Base-by-base conservation (phyloP, 1,140 invertebrate genomes). In the Apis florea region DNA sequence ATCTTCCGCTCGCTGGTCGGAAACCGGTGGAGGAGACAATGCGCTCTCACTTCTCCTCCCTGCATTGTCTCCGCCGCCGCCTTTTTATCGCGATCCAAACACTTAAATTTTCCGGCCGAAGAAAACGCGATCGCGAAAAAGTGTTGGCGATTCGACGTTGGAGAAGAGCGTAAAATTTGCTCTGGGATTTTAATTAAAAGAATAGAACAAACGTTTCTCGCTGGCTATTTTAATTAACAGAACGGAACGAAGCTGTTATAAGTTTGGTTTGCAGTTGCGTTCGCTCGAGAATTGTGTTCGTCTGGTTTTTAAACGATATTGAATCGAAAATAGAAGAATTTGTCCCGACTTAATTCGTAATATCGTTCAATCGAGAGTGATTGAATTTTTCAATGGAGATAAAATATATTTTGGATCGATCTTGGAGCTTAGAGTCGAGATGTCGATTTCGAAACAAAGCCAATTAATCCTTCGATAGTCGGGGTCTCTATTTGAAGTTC, bases 1-100 rank as follows among this genome's bases (percentile, higher is more conserved):
- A 81, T 86, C 86, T 83, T 76, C 68, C 79, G 79, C 54, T 56
- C 24, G 19, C 24, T 59, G 26, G 31, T 64, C 53, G 71, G 31
- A 73, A 63, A 70, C 26, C 15, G 49, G 3, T 13, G 69, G 59
- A 51, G 69, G 59, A 51, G 53, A 66, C 59, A 73, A 64, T 64
- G 70, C 78, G 59, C n/a, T 40, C 5, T 40, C 31, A n/a, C n/a
- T n/a, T 40, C 31, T 31, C 40, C 61, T 59, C 47, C 66, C 3
- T 6, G 54, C 51, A 69, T 69, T 69, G 54, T 66, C 40, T 51
- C 19, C 40, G 40, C 56, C 24, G 58, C 21, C 61, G 61, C 40
- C 53, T 73, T 66, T 63, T 66, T 80, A 66, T 80, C 59, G 61
- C 78, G 61, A 31, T 17, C 26, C 61, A n/a, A 54, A 72, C 24